Base-by-base conservation (phyloP, 2,113 vertebrate species). In the Laticauda colubrina region DNA sequence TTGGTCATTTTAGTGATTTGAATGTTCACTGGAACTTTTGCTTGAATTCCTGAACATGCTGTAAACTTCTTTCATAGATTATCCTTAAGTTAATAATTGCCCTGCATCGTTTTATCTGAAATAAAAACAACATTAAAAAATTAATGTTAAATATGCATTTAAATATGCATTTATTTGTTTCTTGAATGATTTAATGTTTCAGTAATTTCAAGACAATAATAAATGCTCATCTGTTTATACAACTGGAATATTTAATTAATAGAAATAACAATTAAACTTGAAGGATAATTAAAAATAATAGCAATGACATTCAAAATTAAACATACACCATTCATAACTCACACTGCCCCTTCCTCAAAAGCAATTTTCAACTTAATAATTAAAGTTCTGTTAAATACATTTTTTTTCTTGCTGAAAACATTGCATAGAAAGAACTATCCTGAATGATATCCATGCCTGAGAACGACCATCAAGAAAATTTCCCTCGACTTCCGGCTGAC, bases 31-130 rank as follows among this genome's bases (percentile, higher is more conserved):
- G 15, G 34, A 89, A 92, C 57, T 89, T 81, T 86, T 90, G 53
- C 9, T 0, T 0, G 18, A 0, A 45, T 55, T 94, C 91, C 2
- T 87, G 0, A 0, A 43, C 81, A 91, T 53, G 0, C 55, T 61
- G n/a, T 53, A n/a, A 26, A n/a, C 59, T 95, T 93, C 92, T 51
- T 69, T 91, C 93, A 91, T 2, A 0, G 88, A 5, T 88, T 56
- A 89, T 39, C 61, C 75, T 55, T 90, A 92, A 90, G 87, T 4
- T 88, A 92, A 3, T 15, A 57, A 92, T 91, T 92, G 94, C 61
- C 4, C 86, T 89, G n/a, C 0, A 94, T 12, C 34, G 1, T 43
- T 57, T 0, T 88, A 88, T 90, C 96, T 97, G 95, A 91, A 97
- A 64, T 87, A 15, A 93, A 94, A 91, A 94, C 81, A 57, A 96